These are phyloP conservation scores for Amphipoea lucens DNA, from an alignment of 2,888 invertebrate species.

Conservation along the genomic window DNA sequence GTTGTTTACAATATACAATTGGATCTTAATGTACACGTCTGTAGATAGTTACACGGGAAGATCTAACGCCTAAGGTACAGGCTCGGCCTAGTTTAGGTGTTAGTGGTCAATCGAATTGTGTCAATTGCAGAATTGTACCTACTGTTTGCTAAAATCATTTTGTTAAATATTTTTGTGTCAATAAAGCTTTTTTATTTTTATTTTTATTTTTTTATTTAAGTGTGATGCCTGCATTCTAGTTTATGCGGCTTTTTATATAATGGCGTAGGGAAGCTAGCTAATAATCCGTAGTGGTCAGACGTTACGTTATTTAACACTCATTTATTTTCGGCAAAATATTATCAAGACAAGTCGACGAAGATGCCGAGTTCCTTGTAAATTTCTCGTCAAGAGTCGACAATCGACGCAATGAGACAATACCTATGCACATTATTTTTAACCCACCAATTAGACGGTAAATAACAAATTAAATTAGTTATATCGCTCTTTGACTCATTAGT, in stretches of 20 bases:
- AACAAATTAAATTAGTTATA: background rate
- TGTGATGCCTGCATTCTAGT: background rate
- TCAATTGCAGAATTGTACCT: no score
- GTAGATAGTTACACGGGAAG: no score
- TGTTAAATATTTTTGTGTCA: no score
- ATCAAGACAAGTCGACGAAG: background rate
- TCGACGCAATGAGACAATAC: background rate
- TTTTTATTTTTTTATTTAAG: no score
- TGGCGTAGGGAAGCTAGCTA: background rate
- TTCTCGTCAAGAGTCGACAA: background rate
- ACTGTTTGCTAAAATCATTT: no score
- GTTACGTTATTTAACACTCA: background rate
- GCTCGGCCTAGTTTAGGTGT: no score
- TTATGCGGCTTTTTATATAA: background rate
- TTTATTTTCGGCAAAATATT: background rate
- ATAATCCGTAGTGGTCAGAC: background rate
- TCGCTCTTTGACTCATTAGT: conserved; percentile 22
- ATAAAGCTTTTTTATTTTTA: no score
- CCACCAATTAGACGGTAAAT: conserved; percentile 19
- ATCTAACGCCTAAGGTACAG: no score
- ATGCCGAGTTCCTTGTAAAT: background rate
- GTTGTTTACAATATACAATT: no score
- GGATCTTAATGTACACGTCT: no score
- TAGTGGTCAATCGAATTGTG: no score
- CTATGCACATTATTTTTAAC: conserved; percentile 14